Percentiles rank a stretch among this genome's conserved stretches.
Conservation (phyloP, 2,888 invertebrate genomes). For the Lagria hirta region DNA sequence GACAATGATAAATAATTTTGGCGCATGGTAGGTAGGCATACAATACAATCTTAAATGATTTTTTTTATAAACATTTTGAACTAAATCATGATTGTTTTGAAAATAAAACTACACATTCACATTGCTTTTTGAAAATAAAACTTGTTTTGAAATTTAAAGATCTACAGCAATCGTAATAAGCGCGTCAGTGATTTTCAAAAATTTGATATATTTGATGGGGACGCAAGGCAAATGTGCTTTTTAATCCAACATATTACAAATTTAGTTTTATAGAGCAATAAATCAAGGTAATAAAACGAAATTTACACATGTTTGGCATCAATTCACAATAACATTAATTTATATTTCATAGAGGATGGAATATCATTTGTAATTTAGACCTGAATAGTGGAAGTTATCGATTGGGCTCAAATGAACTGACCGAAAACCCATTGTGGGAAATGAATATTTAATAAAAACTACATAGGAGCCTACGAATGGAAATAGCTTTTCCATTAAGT, state of each 20-base stretch:
- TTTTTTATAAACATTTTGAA: no score
- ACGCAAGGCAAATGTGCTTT: conserved; percentile 26
- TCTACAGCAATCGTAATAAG: no score
- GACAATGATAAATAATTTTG: no score
- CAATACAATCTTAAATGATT: no score
- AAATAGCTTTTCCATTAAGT: conserved; percentile 45
- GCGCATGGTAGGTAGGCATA: no score
- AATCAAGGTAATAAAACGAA: conserved; percentile 46
- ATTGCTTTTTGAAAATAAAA: no score
- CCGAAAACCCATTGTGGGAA: conserved; percentile 35
- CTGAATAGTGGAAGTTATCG: conserved; percentile 39
- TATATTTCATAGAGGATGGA: conserved; percentile 44
- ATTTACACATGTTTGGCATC: conserved; percentile 46
- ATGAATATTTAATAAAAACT: conserved; percentile 46
- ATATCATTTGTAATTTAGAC: conserved; percentile 41
- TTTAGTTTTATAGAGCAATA: conserved; percentile 42
- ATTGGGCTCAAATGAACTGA: conserved; percentile 31
- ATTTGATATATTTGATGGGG: no score
- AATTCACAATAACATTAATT: conserved; percentile 42
- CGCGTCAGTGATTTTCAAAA: no score
- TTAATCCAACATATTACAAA: conserved; percentile 38
- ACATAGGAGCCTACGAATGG: conserved; percentile 31
- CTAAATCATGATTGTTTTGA: no score
- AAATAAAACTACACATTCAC: no score
- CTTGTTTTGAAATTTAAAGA: no score